Evolutionary conservation across 2,113 vertebrate genomes (phyloP).

Genomic region (Cathartes aura): DNA sequence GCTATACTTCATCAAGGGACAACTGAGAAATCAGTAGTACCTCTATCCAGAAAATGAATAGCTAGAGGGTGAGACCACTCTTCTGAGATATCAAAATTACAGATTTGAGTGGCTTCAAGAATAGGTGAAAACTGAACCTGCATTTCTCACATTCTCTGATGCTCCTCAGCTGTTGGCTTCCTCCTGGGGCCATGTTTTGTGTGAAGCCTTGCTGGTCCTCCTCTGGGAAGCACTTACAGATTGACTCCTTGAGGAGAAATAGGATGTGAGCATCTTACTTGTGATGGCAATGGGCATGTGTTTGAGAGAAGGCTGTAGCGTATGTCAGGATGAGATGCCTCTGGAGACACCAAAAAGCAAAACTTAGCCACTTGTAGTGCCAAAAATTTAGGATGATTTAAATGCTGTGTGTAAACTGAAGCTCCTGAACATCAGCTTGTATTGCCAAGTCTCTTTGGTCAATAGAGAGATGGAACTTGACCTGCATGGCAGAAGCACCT

Average conservation of each 20-base stretch:
- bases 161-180: not conserved
- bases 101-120: not conserved
- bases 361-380: not conserved
- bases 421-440: not conserved
- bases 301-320: not conserved
- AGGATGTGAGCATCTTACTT: not conserved
- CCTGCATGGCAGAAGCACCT: not conserved
- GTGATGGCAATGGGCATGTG: not conserved
- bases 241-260: not conserved
- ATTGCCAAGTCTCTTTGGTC: not conserved
- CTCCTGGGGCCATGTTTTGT: not conserved
- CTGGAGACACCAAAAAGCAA: not conserved
- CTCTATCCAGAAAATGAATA: not conserved
- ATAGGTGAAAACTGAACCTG: not conserved
- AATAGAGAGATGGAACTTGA: not conserved
- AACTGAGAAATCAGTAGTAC: not conserved
- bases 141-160: not conserved
- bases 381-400: not conserved
- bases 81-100: not conserved
- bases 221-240: not conserved
- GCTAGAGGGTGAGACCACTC: not conserved
- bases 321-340: not conserved
- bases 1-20: not conserved
- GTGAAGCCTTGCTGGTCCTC: not conserved
- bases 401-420: not conserved